phyloP scores from a whole-genome alignment of 2,797 vertebrate genomes.

The Sphaeramia orbicularis region DNA sequence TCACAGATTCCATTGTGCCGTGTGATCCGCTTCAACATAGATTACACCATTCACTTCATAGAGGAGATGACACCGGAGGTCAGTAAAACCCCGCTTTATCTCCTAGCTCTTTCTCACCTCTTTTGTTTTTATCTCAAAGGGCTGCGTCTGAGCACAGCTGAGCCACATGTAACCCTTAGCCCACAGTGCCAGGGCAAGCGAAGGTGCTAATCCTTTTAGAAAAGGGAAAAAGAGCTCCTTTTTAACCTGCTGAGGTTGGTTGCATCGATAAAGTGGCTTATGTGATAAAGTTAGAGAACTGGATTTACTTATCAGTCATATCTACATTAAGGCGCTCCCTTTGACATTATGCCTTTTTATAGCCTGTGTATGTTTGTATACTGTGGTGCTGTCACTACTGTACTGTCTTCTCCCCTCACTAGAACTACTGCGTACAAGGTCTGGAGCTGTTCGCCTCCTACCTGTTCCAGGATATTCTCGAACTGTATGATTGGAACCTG shows the following conservation, averaged over 20 bases:
- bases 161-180: constrained; percentile 60
- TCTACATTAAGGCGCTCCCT: constrained; percentile 37
- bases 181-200: constrained; percentile 51
- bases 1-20: constrained; percentile 96
- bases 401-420: constrained; percentile 33
- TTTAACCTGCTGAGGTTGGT: constrained; percentile 55
- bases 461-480: constrained; percentile 95
- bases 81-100: constrained; percentile 79
- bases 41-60: constrained; percentile 99
- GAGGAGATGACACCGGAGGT: constrained; percentile 99
- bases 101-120: constrained; percentile 38
- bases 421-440: constrained; percentile 97
- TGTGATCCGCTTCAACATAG: constrained; percentile 99
- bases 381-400: background rate
- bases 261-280: constrained; percentile 62
- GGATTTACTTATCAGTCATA: constrained; percentile 70
- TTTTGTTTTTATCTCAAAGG: constrained; percentile 74
- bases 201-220: constrained; percentile 71
- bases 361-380: constrained; percentile 5
- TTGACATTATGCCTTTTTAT: constrained; percentile 3
- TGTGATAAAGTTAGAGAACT: constrained; percentile 57
- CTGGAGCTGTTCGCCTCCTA: constrained; percentile 95
- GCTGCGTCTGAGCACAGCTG: constrained; percentile 55
- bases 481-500: constrained; percentile 99
- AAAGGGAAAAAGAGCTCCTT: constrained; percentile 45